phyloP scores from a whole-genome alignment of 1,140 invertebrate genomes.

The Penaeus japonicus region DNA sequence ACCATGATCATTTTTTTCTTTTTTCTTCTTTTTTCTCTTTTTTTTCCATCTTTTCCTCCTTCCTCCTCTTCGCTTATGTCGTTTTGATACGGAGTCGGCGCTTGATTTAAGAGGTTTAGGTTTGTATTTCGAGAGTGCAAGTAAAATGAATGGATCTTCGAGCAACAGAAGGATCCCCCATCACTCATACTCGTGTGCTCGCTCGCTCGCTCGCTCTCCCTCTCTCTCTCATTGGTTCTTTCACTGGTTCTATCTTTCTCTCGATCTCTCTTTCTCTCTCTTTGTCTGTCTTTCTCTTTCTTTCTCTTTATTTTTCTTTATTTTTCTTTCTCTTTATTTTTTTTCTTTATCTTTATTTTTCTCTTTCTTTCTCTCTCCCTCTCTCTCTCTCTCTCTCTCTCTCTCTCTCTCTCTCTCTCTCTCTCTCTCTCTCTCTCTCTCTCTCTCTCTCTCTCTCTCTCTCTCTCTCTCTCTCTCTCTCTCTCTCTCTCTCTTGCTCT shows the following conservation, averaged over 20 bases:
- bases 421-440: background rate
- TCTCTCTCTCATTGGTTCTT: background rate
- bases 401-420: background rate
- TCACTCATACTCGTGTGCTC: background rate
- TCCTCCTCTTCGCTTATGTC: too few relatives aligned
- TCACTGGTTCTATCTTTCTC: background rate
- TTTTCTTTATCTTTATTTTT: background rate
- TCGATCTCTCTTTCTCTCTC: background rate
- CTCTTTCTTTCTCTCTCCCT: background rate
- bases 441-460: background rate
- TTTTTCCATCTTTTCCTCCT: too few relatives aligned
- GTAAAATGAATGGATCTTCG: too few relatives aligned
- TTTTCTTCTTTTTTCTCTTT: too few relatives aligned
- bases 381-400: background rate
- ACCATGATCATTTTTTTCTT: too few relatives aligned
- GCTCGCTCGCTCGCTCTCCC: background rate
- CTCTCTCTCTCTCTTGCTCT: too few relatives aligned
- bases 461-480: too few relatives aligned
- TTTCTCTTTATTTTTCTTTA: background rate
- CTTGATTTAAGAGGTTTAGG: too few relatives aligned
- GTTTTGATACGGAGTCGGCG: too few relatives aligned
- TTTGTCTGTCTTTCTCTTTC: background rate
- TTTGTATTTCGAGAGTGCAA: too few relatives aligned
- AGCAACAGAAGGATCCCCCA: background rate
- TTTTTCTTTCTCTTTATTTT: background rate